Base-by-base conservation (phyloP, 1,140 invertebrate genomes). In the Harpegnathos saltator region DNA sequence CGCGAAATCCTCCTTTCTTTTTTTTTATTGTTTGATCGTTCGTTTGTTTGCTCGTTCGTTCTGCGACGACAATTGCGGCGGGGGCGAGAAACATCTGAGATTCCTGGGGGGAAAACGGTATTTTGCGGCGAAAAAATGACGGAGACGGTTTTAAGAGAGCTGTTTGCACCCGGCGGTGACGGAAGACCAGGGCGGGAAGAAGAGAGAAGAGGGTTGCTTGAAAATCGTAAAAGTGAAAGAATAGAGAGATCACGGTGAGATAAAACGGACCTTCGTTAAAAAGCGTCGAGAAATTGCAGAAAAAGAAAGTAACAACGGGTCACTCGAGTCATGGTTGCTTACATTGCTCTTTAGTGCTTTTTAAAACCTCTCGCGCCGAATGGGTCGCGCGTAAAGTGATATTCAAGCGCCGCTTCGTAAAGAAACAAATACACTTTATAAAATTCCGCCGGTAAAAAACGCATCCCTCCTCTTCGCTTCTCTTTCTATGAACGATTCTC, bases 261-360 rank as follows among this genome's bases (percentile, higher is more conserved):
- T 80, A 80, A 44, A 80, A 9, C n/a, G 52, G 14, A 11, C 52
- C 33, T 80, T 80, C 63, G 29, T 80, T 78, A 78, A 69, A 68
- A 65, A 66, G 17, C 33, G 63, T 58, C 15, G 17, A 29, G 26
- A 68, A 78, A 68, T 68, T 69, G 24, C 12, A 65, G 52, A 80
- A 80, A 26, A 80, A 44, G 75, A 80, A 58, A 71, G 38, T 58
- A 29, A 80, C 38, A 29, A 80, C 22, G 65, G 50, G 24, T 80
- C 22, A 71, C n/a, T 59, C 29, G 52, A 69, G 5, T 68, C 50
- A n/a, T 19, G 58, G 33, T 24, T 24, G 22, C 24, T 77, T 22
- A 63, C 73, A 17, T 75, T 15, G 15, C 59, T 44, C 22, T 71
- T 69, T 69, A 48, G 19, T 69, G 14, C 33, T 68, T 58, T 58